phyloP scores from a whole-genome alignment of 2,113 vertebrate species.

The Rostratula benghalensis region DNA sequence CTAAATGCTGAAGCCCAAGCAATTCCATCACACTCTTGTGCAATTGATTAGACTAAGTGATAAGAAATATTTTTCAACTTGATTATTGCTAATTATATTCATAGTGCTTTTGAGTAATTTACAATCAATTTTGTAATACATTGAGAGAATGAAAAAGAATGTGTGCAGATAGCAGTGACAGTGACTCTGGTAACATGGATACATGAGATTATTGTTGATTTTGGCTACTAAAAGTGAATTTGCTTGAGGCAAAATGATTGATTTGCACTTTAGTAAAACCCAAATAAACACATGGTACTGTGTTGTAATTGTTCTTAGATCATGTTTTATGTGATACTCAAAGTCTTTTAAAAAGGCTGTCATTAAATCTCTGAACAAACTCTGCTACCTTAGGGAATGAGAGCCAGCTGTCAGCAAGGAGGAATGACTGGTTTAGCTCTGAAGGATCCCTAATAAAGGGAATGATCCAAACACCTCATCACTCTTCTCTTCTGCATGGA shows the following conservation, averaged over 20 bases:
- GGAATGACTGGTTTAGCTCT: neutral
- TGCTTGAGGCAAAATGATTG: conserved; percentile 53
- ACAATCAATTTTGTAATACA: neutral
- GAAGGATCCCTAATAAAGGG: conserved; percentile 6
- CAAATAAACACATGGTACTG: conserved; percentile 14
- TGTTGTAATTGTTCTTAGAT: conserved; percentile 57
- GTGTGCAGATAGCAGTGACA: neutral
- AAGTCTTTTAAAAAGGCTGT: conserved; percentile 34
- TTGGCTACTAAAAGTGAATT: conserved; percentile 35
- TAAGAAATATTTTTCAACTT: neutral
- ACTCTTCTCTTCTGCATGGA: neutral
- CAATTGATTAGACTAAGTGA: neutral
- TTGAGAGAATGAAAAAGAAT: neutral
- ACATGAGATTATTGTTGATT: conserved; percentile 37
- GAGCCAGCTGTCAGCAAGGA: conserved; percentile 45
- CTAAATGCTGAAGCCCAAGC: neutral
- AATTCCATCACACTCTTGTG: neutral
- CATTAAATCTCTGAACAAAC: conserved; percentile 47
- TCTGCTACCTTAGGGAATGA: conserved; percentile 46
- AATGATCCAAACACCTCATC: neutral
- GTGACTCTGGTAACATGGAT: neutral
- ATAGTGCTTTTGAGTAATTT: neutral
- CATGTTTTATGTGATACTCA: conserved; percentile 60
- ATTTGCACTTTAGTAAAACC: conserved; percentile 52
- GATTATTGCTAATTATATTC: neutral